Conservation (phyloP, 2,888 invertebrate genomes). For the Syrista parreyssii region DNA sequence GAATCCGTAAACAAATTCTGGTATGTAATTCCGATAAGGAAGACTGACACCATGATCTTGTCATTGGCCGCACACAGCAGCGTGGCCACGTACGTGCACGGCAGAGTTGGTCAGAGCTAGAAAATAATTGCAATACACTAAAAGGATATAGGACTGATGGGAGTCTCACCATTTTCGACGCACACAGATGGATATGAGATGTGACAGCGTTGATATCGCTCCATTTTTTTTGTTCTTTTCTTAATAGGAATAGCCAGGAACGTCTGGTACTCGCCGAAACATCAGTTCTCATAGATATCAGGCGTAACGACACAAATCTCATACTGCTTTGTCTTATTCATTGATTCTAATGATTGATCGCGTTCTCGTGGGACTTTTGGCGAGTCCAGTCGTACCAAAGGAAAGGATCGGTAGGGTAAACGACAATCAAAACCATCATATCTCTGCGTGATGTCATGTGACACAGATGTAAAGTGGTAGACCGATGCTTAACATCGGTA, state of each 20-base stretch:
- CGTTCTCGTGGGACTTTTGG: constrained; percentile 9
- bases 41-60: constrained; percentile 35
- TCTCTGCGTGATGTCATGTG: constrained; percentile 63
- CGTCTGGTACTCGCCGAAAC: constrained; percentile 9
- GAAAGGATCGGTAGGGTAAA: constrained; percentile 42
- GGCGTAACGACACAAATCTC: background rate
- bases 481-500: constrained; percentile 55
- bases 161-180: constrained; percentile 65
- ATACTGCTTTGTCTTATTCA: background rate
- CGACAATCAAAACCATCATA: constrained; percentile 65
- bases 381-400: constrained; percentile 50
- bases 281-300: background rate
- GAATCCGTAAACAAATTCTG: constrained; percentile 33
- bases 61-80: constrained; percentile 39
- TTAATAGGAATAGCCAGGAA: constrained; percentile 1
- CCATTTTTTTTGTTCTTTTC: constrained; percentile 27
- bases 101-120: constrained; percentile 62
- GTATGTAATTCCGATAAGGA: constrained; percentile 52
- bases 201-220: constrained; percentile 64
- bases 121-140: constrained; percentile 60
- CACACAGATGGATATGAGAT: constrained; percentile 64
- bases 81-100: constrained; percentile 54
- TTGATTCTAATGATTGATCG: constrained; percentile 30
- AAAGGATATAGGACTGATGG: constrained; percentile 59
- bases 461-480: constrained; percentile 61